phyloP scores from a whole-genome alignment of 1,140 invertebrate genomes.

The Drosophila cardini region DNA sequence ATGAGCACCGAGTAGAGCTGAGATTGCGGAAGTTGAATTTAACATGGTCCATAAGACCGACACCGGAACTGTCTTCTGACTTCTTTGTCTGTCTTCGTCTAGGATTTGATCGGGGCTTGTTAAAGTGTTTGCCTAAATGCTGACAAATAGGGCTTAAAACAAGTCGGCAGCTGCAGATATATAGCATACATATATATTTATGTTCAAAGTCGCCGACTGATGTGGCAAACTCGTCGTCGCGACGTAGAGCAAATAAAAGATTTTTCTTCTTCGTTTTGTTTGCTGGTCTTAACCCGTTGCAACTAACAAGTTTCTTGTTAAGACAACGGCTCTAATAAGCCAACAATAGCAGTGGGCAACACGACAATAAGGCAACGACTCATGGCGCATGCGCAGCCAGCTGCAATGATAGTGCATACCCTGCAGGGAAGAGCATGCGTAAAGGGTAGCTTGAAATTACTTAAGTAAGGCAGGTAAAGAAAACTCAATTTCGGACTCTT shows the following conservation, averaged over 20 bases:
- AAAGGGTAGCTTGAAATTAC: background rate
- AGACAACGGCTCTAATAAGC: constrained; percentile 78
- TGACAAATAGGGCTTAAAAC: constrained; percentile 64
- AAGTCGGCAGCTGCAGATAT: constrained; percentile 59
- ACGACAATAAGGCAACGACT: constrained; percentile 20
- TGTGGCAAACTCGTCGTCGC: constrained; percentile 64
- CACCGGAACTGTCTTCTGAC: constrained; percentile 51
- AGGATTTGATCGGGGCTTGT: constrained; percentile 46
- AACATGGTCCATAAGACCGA: constrained; percentile 33
- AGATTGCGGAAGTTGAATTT: constrained; percentile 69
- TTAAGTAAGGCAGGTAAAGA: background rate
- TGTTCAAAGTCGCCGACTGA: constrained; percentile 44
- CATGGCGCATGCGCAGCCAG: constrained; percentile 65
- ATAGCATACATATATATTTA: background rate
- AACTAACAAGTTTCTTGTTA: constrained; percentile 83
- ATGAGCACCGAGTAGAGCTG: constrained; percentile 12
- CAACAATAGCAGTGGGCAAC: constrained; percentile 48
- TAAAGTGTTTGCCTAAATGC: constrained; percentile 75
- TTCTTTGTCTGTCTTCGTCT: constrained; percentile 14
- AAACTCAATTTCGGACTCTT: too few relatives aligned
- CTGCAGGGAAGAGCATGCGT: constrained; percentile 4
- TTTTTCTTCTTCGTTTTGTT: constrained; percentile 28
- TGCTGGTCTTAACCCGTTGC: constrained; percentile 69
- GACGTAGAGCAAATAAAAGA: constrained; percentile 56
- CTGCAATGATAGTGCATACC: constrained; percentile 35